Base-by-base conservation (phyloP, 2,888 invertebrate genomes). In the Oscheius sp. region DNA sequence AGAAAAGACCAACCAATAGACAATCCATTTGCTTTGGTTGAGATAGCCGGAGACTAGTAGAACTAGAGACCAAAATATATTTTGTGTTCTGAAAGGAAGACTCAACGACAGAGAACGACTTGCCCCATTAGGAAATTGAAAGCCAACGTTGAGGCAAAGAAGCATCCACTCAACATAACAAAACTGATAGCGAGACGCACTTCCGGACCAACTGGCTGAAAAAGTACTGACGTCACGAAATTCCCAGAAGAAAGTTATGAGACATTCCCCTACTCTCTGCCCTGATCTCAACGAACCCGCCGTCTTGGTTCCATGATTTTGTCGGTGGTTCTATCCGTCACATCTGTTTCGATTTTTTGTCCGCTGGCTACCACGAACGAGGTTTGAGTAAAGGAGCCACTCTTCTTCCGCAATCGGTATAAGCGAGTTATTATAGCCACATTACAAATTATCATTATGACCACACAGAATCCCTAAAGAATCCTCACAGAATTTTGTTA, bases 21-120 rank as follows among this genome's bases (percentile, higher is more conserved):
- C 29, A 17, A 66, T 66, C 66, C 66, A 66, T 39, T 66, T 66
- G 39, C 45, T 33, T n/a, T 55, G 25, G 20, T 66, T 66, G 23
- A 66, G 5, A 23, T 66, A 48, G 2, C 57, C 46, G 15, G 55
- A 27, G 15, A 55, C 15, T 10, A 66, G 33, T 10, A 17, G 20
- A 29, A 55, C 17, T n/a, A 12, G 3, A 8, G 34, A n/a, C 20
- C 33, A 20, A 17, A 55, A 55, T n/a, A 2, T n/a, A 2, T 34
- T 55, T 12, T 8, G 33, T 33, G 58, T 42, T 25, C 58, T 58
- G 29, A 23, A 37, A 52, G n/a, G 8, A 48, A 20, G 6, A 37
- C 37, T 37, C 37, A 37, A 37, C 8, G 37, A 15, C 17, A 34
- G 1, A 48, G 1, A 10, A 25, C 39, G 5, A 17, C 50, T 33